A percentile compares a stretch with the other conserved stretches of the same genome.
Evolutionary conservation across 2,113 vertebrate genomes (phyloP).

Genomic region (Bungarus multicinctus): DNA sequence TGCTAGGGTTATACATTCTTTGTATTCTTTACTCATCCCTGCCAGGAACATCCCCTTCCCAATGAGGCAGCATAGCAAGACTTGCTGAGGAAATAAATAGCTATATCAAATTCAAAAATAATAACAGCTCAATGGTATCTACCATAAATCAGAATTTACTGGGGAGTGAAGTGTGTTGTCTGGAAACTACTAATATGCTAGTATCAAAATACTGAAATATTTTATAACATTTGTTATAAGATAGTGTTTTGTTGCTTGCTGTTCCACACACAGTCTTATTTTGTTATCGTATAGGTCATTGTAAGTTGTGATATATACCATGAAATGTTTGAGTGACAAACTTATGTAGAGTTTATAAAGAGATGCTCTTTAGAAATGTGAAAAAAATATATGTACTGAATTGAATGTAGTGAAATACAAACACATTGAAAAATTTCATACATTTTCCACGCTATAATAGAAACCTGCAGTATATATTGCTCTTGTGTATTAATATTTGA

Average conservation of each 20-base stretch:
- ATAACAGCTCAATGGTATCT: background rate
- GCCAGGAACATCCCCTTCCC: background rate
- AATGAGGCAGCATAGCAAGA: background rate
- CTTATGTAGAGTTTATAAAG: background rate
- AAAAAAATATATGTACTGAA: background rate
- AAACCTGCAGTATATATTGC: background rate
- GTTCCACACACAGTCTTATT: background rate
- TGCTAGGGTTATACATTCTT: background rate
- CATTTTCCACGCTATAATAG: background rate
- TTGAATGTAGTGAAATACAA: slow-evolving; percentile 3
- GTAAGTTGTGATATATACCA: slow-evolving; percentile 6
- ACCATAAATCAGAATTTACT: background rate
- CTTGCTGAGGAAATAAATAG: background rate
- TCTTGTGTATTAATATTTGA: background rate
- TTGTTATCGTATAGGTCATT: background rate
- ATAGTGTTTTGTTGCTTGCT: background rate
- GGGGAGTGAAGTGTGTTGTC: background rate
- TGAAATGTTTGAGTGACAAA: slow-evolving; percentile 26
- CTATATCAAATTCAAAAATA: background rate
- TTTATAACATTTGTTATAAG: background rate
- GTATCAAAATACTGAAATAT: background rate
- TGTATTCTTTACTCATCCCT: background rate
- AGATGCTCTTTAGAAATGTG: background rate
- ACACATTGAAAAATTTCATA: background rate
- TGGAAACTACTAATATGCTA: background rate